These are phyloP conservation scores for Drosophila pegasa DNA, from an alignment of 2,888 invertebrate species.

Conservation along the genomic window DNA sequence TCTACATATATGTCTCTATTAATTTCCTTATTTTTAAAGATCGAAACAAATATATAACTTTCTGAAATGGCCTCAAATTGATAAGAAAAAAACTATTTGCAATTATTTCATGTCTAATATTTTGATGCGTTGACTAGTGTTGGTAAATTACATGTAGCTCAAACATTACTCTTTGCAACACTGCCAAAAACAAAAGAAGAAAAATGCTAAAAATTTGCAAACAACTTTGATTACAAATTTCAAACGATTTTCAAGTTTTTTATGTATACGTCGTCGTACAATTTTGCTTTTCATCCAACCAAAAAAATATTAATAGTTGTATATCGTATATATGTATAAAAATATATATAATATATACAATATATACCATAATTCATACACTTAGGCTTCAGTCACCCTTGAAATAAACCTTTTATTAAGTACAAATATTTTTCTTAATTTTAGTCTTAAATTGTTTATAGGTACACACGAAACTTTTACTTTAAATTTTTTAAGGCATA, in stretches of 20 bases:
- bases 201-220: slow-evolving; percentile 29
- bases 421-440: slow-evolving; percentile 32
- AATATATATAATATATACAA: slow-evolving; percentile 18
- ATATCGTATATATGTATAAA: slow-evolving; percentile 36
- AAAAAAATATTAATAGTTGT: slow-evolving; percentile 43
- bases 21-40: slow-evolving; percentile 59
- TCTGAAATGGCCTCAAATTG: slow-evolving; percentile 54
- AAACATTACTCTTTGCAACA: slow-evolving; percentile 36
- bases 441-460: slow-evolving; percentile 36
- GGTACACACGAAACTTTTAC: slow-evolving; percentile 35
- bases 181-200: slow-evolving; percentile 29
- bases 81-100: slow-evolving; percentile 21
- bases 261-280: slow-evolving; percentile 82
- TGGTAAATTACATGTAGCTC: slow-evolving; percentile 63
- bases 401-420: slow-evolving; percentile 30
- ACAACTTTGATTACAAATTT: slow-evolving; percentile 28
- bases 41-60: slow-evolving; percentile 32
- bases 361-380: slow-evolving; percentile 20
- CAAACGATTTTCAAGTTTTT: slow-evolving; percentile 71
- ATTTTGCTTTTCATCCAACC: slow-evolving; percentile 56
- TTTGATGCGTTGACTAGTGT: slow-evolving; percentile 69
- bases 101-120: slow-evolving; percentile 47
- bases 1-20: slow-evolving; percentile 35
- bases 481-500: slow-evolving; percentile 38
- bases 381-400: slow-evolving; percentile 52